A percentile compares a stretch with the other conserved stretches of the same genome.
These are phyloP conservation scores for Carcinoscorpius rotundicauda DNA, from an alignment of 1,140 invertebrate species.

Conservation along the genomic window DNA sequence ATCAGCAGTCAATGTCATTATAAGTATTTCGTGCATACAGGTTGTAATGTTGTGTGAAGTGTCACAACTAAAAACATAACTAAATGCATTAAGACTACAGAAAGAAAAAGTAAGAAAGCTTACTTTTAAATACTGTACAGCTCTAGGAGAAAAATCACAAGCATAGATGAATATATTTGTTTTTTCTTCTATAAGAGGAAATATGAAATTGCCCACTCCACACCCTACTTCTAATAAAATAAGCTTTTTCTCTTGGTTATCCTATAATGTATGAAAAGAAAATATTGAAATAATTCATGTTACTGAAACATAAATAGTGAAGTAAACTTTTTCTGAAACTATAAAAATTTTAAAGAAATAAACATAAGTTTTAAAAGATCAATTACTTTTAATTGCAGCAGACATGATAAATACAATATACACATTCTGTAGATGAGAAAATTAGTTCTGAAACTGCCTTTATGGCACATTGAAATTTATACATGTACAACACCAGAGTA, in stretches of 20 bases:
- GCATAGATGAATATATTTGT: slow-evolving; percentile 62
- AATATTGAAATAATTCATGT: neutral
- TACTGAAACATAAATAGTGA: neutral
- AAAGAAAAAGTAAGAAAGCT: slow-evolving; percentile 11
- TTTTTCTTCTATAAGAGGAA: slow-evolving; percentile 74
- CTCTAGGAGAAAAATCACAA: slow-evolving; percentile 87
- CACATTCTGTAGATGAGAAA: too few relatives aligned
- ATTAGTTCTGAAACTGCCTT: too few relatives aligned
- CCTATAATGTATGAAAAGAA: neutral
- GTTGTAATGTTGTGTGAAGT: too few relatives aligned
- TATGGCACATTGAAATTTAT: too few relatives aligned
- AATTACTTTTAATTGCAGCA: too few relatives aligned
- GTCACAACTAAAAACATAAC: too few relatives aligned
- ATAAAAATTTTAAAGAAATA: neutral
- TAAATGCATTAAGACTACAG: slow-evolving; percentile 13
- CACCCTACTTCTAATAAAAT: slow-evolving; percentile 81
- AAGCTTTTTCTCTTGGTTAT: neutral
- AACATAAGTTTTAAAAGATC: neutral
- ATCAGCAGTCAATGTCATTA: too few relatives aligned
- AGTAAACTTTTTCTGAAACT: neutral
- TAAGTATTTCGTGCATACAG: too few relatives aligned
- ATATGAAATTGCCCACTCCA: slow-evolving; percentile 94
- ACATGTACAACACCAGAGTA: too few relatives aligned
- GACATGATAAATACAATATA: too few relatives aligned
- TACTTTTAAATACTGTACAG: slow-evolving; percentile 71